A percentile compares a stretch with the other conserved stretches of the same genome.
Conservation (phyloP, 2,888 invertebrate genomes). For the Melanotus villosus region DNA sequence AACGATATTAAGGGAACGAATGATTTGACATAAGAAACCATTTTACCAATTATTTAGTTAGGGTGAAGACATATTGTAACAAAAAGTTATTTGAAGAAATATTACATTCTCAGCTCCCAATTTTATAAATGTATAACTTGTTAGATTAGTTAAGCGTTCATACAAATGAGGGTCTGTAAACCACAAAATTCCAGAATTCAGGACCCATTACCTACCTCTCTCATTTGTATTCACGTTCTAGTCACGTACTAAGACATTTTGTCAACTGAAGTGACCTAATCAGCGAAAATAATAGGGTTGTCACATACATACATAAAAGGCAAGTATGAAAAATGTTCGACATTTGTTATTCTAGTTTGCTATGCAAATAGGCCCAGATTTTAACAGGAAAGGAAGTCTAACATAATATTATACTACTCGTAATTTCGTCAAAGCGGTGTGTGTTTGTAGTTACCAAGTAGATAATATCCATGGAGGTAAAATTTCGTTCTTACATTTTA, state of each 20-base stretch:
- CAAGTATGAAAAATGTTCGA: slow-evolving; percentile 45
- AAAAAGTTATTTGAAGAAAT: too few relatives aligned
- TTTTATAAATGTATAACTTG: neutral
- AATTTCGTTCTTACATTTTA: slow-evolving; percentile 11
- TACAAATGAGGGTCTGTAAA: slow-evolving; percentile 22
- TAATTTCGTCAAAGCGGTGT: slow-evolving; percentile 23
- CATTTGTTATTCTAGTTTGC: slow-evolving; percentile 47
- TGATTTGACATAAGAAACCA: too few relatives aligned
- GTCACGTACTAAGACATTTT: slow-evolving; percentile 65
- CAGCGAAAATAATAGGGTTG: slow-evolving; percentile 65
- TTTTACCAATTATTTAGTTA: too few relatives aligned
- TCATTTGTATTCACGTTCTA: slow-evolving; percentile 49
- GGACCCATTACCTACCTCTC: slow-evolving; percentile 22
- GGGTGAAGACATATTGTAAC: too few relatives aligned
- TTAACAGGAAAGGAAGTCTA: slow-evolving; percentile 9
- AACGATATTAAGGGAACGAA: too few relatives aligned
- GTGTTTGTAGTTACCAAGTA: slow-evolving; percentile 8
- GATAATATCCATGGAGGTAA: slow-evolving; percentile 27
- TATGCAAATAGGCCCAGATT: slow-evolving; percentile 41
- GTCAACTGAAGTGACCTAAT: slow-evolving; percentile 65
- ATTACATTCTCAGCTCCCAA: neutral
- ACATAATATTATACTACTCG: slow-evolving; percentile 20
- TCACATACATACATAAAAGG: slow-evolving; percentile 53
- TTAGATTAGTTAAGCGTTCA: slow-evolving; percentile 1
- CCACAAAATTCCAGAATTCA: slow-evolving; percentile 21